Evolutionary conservation across 2,113 vertebrate species (phyloP).

Genomic region (Boleophthalmus pectinirostris): DNA sequence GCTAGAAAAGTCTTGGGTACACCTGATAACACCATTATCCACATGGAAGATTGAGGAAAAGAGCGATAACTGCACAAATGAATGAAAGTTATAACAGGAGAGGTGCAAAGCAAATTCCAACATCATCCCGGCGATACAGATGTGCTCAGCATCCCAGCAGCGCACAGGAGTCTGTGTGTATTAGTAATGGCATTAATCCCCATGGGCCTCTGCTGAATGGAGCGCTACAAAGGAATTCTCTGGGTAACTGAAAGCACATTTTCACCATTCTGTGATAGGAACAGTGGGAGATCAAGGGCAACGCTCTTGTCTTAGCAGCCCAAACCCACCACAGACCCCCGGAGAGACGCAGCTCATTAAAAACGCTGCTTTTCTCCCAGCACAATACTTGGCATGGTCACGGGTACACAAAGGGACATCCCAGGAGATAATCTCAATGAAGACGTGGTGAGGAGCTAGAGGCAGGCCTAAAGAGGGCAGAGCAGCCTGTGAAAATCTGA

Average conservation of each 20-base stretch:
- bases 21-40: constrained; percentile 71
- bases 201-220: constrained; percentile 56
- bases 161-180: constrained; percentile 78
- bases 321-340: constrained; percentile 67
- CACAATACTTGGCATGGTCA: constrained; percentile 51
- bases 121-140: constrained; percentile 85
- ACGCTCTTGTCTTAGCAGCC: constrained; percentile 52
- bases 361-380: constrained; percentile 63
- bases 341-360: constrained; percentile 75
- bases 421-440: constrained; percentile 74
- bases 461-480: constrained; percentile 43
- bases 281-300: constrained; percentile 46
- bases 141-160: constrained; percentile 58
- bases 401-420: constrained; percentile 66
- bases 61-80: constrained; percentile 78
- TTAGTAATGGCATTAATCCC: constrained; percentile 74
- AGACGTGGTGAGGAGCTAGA: constrained; percentile 52
- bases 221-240: constrained; percentile 81
- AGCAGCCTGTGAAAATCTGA: constrained; percentile 5
- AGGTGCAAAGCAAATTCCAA: constrained; percentile 87
- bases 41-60: constrained; percentile 35
- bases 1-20: background rate
- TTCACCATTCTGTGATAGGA: constrained; percentile 66
- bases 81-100: constrained; percentile 76
- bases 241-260: constrained; percentile 66